Conservation (phyloP, 1,140 invertebrate genomes). For the Drosophila virilis region DNA sequence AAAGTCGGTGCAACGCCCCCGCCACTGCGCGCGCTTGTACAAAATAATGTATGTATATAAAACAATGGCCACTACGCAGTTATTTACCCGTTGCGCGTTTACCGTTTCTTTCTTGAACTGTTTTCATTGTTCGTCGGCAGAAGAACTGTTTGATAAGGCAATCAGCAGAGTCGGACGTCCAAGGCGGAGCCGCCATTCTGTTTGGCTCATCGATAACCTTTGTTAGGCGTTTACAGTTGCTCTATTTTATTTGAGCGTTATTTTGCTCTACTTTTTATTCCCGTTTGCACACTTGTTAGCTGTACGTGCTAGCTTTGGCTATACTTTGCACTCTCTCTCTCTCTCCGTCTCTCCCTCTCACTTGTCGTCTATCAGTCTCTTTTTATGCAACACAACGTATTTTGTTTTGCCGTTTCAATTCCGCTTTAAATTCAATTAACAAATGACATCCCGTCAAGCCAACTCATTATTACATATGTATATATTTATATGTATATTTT, state of each 20-base stretch:
- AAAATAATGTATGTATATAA: not conserved
- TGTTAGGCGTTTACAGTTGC: constrained; percentile 46
- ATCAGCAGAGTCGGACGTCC: constrained; percentile 8
- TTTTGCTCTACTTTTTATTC: constrained; percentile 25
- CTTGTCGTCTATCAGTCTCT: not conserved
- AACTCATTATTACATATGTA: constrained; percentile 11
- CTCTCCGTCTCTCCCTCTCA: not conserved
- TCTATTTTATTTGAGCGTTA: constrained; percentile 33
- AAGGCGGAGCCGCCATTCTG: constrained; percentile 22
- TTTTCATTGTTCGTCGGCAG: constrained; percentile 41
- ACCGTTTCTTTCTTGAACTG: constrained; percentile 8
- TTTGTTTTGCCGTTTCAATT: constrained; percentile 49
- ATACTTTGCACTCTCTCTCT: constrained; percentile 15
- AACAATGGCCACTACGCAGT: constrained; percentile 56
- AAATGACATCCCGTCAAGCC: constrained; percentile 33
- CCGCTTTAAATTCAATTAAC: constrained; percentile 67
- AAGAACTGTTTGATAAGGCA: constrained; percentile 49
- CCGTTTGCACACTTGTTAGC: constrained; percentile 3
- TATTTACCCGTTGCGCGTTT: constrained; percentile 44
- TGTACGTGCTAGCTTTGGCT: constrained; percentile 6
- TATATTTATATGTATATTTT: not conserved
- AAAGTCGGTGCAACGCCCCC: not conserved
- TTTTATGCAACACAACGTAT: not conserved
- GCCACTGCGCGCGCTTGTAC: not conserved
- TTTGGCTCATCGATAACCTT: constrained; percentile 49